Evolutionary conservation across 2,797 vertebrate species (phyloP).

Genomic region (Tangara arthus): DNA sequence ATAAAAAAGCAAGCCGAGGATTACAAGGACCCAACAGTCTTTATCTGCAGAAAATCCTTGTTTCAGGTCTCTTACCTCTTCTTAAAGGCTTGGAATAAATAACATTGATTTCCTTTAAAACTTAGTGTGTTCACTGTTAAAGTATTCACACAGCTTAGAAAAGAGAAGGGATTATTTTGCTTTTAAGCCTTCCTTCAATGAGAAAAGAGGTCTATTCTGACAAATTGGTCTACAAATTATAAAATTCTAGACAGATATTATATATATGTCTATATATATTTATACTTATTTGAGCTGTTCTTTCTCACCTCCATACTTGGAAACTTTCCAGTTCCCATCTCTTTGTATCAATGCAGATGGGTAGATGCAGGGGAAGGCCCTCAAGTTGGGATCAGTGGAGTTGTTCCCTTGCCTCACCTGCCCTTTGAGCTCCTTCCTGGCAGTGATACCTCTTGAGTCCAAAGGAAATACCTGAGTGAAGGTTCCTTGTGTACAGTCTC

Average conservation of each 20-base stretch:
- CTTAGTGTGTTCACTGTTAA: not conserved
- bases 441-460: not conserved
- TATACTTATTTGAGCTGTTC: not conserved
- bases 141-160: not conserved
- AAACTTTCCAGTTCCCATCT: not conserved
- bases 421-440: not conserved
- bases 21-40: conserved; percentile 12
- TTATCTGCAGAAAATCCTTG: conserved; percentile 6
- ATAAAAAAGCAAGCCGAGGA: conserved; percentile 12
- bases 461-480: not conserved
- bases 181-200: not conserved
- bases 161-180: not conserved
- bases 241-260: not conserved
- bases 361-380: not conserved
- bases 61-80: conserved; percentile 44
- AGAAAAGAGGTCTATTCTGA: not conserved
- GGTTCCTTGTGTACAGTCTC: not conserved
- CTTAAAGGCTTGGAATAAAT: conserved; percentile 53
- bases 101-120: conserved; percentile 53
- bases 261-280: not conserved
- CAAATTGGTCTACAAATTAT: not conserved
- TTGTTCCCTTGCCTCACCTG: not conserved
- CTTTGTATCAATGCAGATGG: fast-evolving
- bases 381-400: not conserved
- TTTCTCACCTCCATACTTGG: not conserved